Base-by-base conservation (phyloP, 1,140 invertebrate species). In the Dinoponera quadriceps region DNA sequence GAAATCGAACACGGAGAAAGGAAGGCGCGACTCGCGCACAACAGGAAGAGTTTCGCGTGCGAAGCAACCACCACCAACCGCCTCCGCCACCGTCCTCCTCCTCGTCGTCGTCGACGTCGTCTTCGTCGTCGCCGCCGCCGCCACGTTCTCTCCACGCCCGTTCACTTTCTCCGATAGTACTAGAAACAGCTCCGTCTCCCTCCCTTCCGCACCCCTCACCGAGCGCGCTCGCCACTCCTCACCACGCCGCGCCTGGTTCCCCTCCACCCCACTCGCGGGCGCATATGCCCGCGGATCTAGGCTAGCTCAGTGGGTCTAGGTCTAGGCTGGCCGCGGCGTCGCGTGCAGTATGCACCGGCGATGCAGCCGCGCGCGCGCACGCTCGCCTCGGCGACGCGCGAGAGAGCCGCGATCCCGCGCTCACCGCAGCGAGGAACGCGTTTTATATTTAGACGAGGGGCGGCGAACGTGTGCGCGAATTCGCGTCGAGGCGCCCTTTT, bases 291-390 rank as follows among this genome's bases (percentile, higher is more conserved):
- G 77, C 86, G 88, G 88, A 91, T 93, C 93, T 93, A 93, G 92
- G 92, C 91, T 91, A 91, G 88, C 90, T 85, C 90, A 93, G 88
- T 93, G 88, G 93, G 93, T 94, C 93, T 93, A 94, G 93, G 93
- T 93, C 92, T 94, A 93, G 93, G 90, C 88, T 91, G 83, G 86
- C 89, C 78, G 82, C 85, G 85, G 66, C 74, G 82, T 80, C 78
- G 88, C 69, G 84, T 87, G 75, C 87, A 84, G 87, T 89, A 82
- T 89, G 85, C 87, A 88, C 75, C 82, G 84, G 63, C 84, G 88
- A 80, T 82, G 85, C 87, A 72, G 74, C 66, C 84, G 81, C 87
- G 83, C n/a, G 75, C 66, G 75, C 65, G 72, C 63, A 66, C 54
- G 49, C n/a, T 5, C 54, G 74, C 22, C 71, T 27, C 73, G 60